Evolutionary conservation across 2,113 vertebrate species (phyloP), one percentile per base, ranked within the genome.

Genomic region (Laticauda colubrina): DNA sequence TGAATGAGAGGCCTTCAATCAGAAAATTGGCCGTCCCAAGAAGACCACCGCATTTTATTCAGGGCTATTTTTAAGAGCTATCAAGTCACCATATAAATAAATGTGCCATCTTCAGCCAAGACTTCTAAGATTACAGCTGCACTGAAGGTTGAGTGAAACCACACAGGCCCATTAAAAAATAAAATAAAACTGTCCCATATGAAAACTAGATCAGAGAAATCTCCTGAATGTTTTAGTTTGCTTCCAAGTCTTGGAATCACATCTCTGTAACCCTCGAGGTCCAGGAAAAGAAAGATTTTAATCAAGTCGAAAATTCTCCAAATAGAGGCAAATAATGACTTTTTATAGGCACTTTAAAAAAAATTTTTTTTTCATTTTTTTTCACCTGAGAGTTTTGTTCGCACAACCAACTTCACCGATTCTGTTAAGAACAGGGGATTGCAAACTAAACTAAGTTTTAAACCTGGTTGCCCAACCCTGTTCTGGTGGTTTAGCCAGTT

Each of bases 41-140:
- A 12, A 89, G 1, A 45, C 2, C 14, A 55, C 2, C 87, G 95
- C 10, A 64, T 0, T 90, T 89, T 5, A 85, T 96, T 93, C 94
- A 90, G 87, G 85, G 85, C 85, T 95, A 94, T 96, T 94, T 81
- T 95, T 93, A 95, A 81, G 94, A 95, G 93, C 95, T 91, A 93
- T 95, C 95, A 95, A 94, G 95, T 93, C 94, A 94, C 92, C 94
- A 92, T 91, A 90, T 89, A 93, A 94, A 94, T 0, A 0, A 59
- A 92, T 48, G 90, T 92, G 87, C 92, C 14, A 92, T 69, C 93
- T 93, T 94, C 43, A 94, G 91, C 91, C 93, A 94, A 89, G 1
- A 0, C 43, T 0, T 91, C 89, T 93, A 90, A 91, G 3, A 56
- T 92, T 95, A 94, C 96, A 93, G 92, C 61, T 85, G 92, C 75